phyloP scores from a whole-genome alignment of 2,888 invertebrate species.

The Zaprionus lineosus region DNA sequence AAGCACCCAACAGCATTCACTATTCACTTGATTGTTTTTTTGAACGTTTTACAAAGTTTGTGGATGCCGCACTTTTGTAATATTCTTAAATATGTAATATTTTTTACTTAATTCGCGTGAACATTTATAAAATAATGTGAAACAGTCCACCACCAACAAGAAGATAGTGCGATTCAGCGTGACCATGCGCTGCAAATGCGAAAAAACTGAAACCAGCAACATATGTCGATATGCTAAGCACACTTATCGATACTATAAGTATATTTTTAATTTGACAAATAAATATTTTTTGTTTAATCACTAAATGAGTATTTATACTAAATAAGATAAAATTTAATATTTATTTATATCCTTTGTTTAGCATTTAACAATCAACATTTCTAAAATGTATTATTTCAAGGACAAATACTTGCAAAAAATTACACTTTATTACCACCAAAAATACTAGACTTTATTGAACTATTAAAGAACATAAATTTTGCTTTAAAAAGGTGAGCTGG shows the following conservation, averaged over 20 bases:
- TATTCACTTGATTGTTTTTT: conserved; percentile 9
- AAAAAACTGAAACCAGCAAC: conserved; percentile 17
- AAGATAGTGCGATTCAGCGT: conserved; percentile 42
- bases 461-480: conserved; percentile 35
- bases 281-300: background rate
- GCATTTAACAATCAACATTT: background rate
- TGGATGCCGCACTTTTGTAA: conserved; percentile 50
- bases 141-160: conserved; percentile 54
- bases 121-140: conserved; percentile 56
- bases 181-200: conserved; percentile 25
- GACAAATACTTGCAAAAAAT: conserved; percentile 7
- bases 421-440: conserved; percentile 17
- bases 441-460: conserved; percentile 34
- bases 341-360: too few relatives aligned
- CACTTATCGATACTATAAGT: conserved; percentile 44
- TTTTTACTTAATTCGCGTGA: conserved; percentile 53
- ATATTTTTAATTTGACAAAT: background rate
- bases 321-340: too few relatives aligned
- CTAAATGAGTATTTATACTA: background rate
- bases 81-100: conserved; percentile 32
- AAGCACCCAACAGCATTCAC: conserved; percentile 11
- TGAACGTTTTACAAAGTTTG: conserved; percentile 15
- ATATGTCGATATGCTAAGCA: conserved; percentile 24
- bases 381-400: conserved; percentile 11
- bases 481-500: conserved; percentile 35